These are phyloP conservation scores for Eulacestoma nigropectus DNA, from an alignment of 2,113 vertebrate genomes.

Conservation along the genomic window DNA sequence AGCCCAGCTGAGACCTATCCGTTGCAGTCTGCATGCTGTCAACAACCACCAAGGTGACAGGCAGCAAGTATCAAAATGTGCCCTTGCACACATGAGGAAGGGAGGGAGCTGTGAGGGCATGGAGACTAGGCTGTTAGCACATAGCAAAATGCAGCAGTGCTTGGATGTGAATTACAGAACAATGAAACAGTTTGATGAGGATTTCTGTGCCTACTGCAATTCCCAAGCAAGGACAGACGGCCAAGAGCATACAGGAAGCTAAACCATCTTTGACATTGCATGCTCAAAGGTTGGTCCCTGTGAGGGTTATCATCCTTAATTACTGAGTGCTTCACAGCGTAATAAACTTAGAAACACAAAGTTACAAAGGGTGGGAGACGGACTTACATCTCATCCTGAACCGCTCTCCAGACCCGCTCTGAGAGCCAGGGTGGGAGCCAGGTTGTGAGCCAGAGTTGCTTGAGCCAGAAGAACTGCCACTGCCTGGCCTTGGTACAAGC, in stretches of 20 bases:
- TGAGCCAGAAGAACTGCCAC: slow-evolving; percentile 93
- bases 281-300: neutral
- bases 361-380: neutral
- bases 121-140: neutral
- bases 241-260: neutral
- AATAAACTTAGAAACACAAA: neutral
- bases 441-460: slow-evolving; percentile 92
- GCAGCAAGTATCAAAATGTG: neutral
- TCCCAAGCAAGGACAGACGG: neutral
- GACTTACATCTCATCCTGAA: slow-evolving; percentile 91
- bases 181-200: fast-evolving
- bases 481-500: slow-evolving; percentile 86
- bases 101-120: neutral
- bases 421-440: slow-evolving; percentile 82
- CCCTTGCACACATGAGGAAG: neutral
- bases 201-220: neutral
- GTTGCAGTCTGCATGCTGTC: neutral
- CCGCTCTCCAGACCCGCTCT: slow-evolving; percentile 90
- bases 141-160: neutral
- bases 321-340: neutral
- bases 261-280: neutral
- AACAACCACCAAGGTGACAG: neutral
- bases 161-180: neutral
- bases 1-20: neutral
- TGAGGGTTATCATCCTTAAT: neutral